phyloP scores from a whole-genome alignment of 1,140 invertebrate species.

The Bicyclus anynana region DNA sequence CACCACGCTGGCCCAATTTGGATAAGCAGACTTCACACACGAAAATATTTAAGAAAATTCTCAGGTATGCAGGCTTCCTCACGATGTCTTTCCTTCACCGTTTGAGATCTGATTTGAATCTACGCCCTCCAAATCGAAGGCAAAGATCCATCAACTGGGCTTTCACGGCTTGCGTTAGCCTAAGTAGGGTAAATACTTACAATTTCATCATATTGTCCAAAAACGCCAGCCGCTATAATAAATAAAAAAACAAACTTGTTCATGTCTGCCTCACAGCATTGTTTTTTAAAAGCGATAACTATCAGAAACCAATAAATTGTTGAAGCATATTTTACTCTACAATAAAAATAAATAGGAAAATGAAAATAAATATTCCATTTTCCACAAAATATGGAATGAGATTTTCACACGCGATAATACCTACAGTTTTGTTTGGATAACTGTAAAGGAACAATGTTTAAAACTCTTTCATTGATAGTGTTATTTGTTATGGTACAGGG shows the following conservation, averaged over 20 bases:
- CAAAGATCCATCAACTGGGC: no score
- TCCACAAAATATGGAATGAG: not conserved
- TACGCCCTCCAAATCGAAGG: no score
- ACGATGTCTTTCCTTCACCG: no score
- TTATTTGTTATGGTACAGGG: slow-evolving; percentile 15
- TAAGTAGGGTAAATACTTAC: not conserved
- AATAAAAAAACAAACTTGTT: slow-evolving; percentile 7
- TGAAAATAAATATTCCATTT: not conserved
- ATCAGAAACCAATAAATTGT: not conserved
- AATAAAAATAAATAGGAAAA: slow-evolving; percentile 10
- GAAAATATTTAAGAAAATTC: no score
- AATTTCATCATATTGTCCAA: not conserved
- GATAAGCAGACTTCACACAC: no score
- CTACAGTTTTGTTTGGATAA: not conserved
- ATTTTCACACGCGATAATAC: not conserved
- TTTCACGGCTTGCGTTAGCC: no score
- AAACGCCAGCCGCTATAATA: slow-evolving; percentile 5
- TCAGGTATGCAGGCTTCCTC: no score
- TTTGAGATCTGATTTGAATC: no score
- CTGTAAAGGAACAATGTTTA: slow-evolving; percentile 16
- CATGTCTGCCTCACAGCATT: slow-evolving; percentile 11
- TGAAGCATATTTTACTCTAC: not conserved
- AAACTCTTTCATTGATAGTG: slow-evolving; percentile 14
- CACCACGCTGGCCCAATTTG: no score
- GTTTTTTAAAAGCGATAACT: slow-evolving; percentile 3